Conservation (phyloP, 2,888 invertebrate species). For the Synergus japonicus region DNA sequence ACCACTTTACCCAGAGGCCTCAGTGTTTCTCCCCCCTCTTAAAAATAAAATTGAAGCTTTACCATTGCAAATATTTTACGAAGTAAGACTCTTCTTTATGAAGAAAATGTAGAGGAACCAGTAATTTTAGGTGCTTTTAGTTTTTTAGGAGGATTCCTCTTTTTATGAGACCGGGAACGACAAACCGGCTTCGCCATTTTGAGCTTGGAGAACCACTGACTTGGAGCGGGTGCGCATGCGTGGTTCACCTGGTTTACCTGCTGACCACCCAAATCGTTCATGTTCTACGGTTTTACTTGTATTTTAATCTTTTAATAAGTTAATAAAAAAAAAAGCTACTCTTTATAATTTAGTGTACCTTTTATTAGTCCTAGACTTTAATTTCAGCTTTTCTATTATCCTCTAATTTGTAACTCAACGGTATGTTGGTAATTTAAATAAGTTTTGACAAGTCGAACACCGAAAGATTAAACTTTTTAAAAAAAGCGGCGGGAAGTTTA, state of each 20-base stretch:
- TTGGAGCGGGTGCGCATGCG: slow-evolving; percentile 52
- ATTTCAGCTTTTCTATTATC: background rate
- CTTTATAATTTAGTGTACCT: background rate
- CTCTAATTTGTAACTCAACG: no score
- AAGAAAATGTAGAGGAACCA: background rate
- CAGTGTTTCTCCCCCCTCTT: slow-evolving; percentile 48
- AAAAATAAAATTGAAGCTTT: background rate
- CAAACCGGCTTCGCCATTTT: slow-evolving; percentile 7
- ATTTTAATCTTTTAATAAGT: background rate
- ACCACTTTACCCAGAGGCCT: slow-evolving; percentile 49
- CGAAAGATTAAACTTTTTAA: background rate
- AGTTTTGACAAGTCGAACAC: background rate
- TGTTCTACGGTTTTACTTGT: background rate
- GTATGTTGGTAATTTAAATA: background rate
- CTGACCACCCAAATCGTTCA: slow-evolving; percentile 51
- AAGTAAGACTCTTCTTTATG: background rate
- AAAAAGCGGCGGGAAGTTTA: slow-evolving; percentile 3
- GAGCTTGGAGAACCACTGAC: slow-evolving; percentile 53
- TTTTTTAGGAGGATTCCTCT: background rate
- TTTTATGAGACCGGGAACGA: background rate
- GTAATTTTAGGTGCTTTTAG: background rate
- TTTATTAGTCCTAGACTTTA: background rate
- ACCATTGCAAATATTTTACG: background rate
- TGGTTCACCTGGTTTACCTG: slow-evolving; percentile 59
- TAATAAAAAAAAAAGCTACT: background rate